Conservation (phyloP, 35 echinoderm and acorn worm genomes). For the Eucidaris tribuloides region DNA sequence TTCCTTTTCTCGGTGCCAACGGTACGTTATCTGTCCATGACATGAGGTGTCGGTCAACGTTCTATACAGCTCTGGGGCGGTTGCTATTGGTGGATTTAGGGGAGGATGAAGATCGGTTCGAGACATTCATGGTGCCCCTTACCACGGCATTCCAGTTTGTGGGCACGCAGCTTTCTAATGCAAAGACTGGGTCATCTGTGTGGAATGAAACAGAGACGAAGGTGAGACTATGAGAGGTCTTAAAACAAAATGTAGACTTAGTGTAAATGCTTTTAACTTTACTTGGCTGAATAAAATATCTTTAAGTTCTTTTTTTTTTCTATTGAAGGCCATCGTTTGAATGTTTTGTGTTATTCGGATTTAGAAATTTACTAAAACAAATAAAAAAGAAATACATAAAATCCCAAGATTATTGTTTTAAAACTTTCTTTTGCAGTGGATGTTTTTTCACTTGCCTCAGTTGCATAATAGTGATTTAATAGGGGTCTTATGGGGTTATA, state of each 20-base stretch:
- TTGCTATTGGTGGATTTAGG: slow-evolving; percentile 97
- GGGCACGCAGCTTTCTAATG: slow-evolving; percentile 78
- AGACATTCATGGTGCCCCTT: slow-evolving; percentile 92
- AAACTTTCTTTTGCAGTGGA: too few species aligned
- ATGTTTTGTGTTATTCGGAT: too few species aligned
- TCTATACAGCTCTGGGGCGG: slow-evolving; percentile 94
- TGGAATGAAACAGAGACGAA: slow-evolving; percentile 97
- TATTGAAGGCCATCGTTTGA: too few species aligned
- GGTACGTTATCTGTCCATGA: slow-evolving; percentile 91
- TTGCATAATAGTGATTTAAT: too few species aligned
- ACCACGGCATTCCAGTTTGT: slow-evolving; percentile 88
- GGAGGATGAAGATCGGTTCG: slow-evolving; percentile 95
- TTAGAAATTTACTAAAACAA: too few species aligned
- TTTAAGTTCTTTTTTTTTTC: neutral
- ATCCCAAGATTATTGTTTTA: too few species aligned
- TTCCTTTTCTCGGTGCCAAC: slow-evolving; percentile 95
- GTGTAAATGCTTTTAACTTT: too few species aligned
- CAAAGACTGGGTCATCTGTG: slow-evolving; percentile 45
- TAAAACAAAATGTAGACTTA: too few species aligned
- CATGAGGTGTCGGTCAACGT: slow-evolving; percentile 97
- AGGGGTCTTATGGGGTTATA: too few species aligned
- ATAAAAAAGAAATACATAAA: too few species aligned
- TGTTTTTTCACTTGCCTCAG: too few species aligned
- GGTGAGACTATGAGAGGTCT: too few species aligned
- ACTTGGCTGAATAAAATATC: neutral